These are phyloP conservation scores for Chirona hameri DNA, from an alignment of 2,888 invertebrate genomes.

Conservation along the genomic window DNA sequence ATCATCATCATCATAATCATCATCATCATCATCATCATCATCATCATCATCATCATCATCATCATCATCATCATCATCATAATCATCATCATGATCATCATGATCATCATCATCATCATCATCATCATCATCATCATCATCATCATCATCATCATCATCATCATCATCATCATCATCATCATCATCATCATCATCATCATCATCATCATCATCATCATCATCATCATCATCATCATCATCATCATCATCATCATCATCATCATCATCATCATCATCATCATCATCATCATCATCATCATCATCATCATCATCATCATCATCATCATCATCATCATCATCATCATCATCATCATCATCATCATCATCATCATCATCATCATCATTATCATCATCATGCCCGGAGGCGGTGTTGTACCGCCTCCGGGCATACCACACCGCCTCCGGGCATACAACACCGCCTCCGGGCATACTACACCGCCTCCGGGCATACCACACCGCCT, in stretches of 20 bases:
- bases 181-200: conserved; percentile 22
- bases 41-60: too few relatives aligned
- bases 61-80: too few relatives aligned
- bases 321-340: conserved; percentile 22
- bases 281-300: conserved; percentile 22
- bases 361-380: conserved; percentile 22
- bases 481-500: too few relatives aligned
- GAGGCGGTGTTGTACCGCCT: not conserved
- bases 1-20: too few relatives aligned
- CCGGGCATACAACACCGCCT: too few relatives aligned
- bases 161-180: conserved; percentile 22
- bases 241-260: conserved; percentile 22
- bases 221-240: conserved; percentile 22
- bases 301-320: conserved; percentile 22
- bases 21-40: too few relatives aligned
- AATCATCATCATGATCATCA: too few relatives aligned
- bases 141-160: conserved; percentile 22
- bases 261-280: conserved; percentile 22
- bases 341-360: conserved; percentile 22
- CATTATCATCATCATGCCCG: conserved; percentile 5
- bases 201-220: conserved; percentile 22
- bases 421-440: too few relatives aligned
- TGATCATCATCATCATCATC: conserved; percentile 10
- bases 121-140: conserved; percentile 22
- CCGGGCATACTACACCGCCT: too few relatives aligned